Evolutionary conservation across 2,888 invertebrate species (phyloP).

Genomic region (Cosmorhoe ocellata): DNA sequence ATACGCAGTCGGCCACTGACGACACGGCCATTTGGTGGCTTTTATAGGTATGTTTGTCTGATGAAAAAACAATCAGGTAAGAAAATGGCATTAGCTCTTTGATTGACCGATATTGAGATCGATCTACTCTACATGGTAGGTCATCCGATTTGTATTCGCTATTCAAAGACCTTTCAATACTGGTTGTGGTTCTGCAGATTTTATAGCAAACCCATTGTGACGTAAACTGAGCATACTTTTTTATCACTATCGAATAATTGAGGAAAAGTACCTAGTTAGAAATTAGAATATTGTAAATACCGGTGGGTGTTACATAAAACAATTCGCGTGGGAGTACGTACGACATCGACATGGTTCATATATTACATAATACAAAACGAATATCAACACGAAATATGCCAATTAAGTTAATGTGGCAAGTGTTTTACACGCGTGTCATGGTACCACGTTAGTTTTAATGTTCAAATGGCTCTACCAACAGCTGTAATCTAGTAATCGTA

Average conservation of each 20-base stretch:
- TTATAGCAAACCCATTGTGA: neutral
- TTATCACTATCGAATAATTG: slow-evolving; percentile 4
- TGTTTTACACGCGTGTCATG: slow-evolving; percentile 9
- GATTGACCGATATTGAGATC: too few species aligned
- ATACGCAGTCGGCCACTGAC: too few species aligned
- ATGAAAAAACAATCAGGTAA: too few species aligned
- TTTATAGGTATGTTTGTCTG: too few species aligned
- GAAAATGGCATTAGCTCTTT: too few species aligned
- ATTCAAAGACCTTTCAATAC: too few species aligned
- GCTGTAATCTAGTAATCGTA: too few species aligned
- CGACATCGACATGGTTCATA: slow-evolving; percentile 14
- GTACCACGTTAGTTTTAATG: neutral
- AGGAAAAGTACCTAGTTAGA: slow-evolving; percentile 13
- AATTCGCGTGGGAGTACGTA: slow-evolving; percentile 3
- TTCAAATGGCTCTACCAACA: too few species aligned
- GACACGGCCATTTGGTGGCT: too few species aligned
- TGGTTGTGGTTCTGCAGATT: neutral
- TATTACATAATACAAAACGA: slow-evolving; percentile 22
- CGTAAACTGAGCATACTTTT: neutral
- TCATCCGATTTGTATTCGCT: too few species aligned
- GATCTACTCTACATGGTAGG: too few species aligned
- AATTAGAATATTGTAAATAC: neutral
- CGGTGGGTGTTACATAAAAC: slow-evolving; percentile 14
- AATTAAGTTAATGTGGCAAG: slow-evolving; percentile 21
- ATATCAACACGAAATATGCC: slow-evolving; percentile 25